A percentile compares a stretch with the other conserved stretches of the same genome.
phyloP scores from a whole-genome alignment of 2,797 vertebrate species.

The Amphiprion clarkii region DNA sequence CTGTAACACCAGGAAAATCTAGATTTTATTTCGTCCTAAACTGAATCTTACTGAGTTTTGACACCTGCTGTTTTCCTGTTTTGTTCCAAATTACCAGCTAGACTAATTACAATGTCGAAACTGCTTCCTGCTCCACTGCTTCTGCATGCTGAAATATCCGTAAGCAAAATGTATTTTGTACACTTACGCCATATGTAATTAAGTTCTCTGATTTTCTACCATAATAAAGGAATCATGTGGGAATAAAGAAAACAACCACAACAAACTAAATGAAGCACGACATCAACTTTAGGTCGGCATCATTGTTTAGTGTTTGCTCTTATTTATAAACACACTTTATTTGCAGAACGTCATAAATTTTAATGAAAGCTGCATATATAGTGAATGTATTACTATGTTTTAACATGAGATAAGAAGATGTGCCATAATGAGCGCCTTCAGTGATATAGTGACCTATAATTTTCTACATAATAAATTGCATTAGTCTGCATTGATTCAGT shows the following conservation, averaged over 20 bases:
- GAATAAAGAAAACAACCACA: slow-evolving; percentile 15
- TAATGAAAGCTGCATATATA: neutral
- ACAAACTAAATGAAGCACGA: slow-evolving; percentile 27
- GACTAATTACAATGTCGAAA: slow-evolving; percentile 1
- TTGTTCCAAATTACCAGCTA: slow-evolving; percentile 43
- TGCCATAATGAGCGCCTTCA: slow-evolving; percentile 3
- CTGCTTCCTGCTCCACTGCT: slow-evolving; percentile 5
- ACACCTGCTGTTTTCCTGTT: slow-evolving; percentile 36
- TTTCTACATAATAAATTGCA: neutral
- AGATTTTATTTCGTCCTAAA: slow-evolving; percentile 15
- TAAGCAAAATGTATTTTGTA: slow-evolving; percentile 12
- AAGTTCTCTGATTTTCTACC: slow-evolving; percentile 11
- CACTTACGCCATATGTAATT: slow-evolving; percentile 10
- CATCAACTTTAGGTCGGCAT: slow-evolving; percentile 5
- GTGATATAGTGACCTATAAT: neutral
- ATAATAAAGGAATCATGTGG: slow-evolving; percentile 2
- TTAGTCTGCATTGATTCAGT: neutral
- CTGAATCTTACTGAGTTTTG: slow-evolving; percentile 22
- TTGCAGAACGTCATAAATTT: slow-evolving; percentile 3
- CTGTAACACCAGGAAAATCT: neutral
- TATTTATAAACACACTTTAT: slow-evolving; percentile 6
- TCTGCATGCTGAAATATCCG: neutral
- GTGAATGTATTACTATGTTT: neutral
- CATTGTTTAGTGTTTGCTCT: slow-evolving; percentile 10
- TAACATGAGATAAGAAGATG: neutral